Evolutionary conservation across 1,140 invertebrate species (phyloP), one percentile per base, ranked within the genome.

Genomic region (Metaphire vulgaris): DNA sequence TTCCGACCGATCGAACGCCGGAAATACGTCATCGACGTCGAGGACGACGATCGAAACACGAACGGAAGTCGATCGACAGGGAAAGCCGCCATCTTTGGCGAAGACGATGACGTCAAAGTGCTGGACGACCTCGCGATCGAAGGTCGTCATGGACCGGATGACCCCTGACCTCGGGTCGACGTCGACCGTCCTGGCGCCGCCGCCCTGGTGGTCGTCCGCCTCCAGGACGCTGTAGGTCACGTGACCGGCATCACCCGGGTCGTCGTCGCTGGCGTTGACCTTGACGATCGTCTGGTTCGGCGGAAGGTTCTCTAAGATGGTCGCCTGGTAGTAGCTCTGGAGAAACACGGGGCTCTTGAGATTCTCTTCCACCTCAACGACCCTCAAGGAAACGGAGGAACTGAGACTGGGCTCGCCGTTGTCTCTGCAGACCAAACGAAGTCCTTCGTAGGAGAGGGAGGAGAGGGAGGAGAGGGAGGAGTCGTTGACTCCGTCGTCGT

Each of bases 341-440:
- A 91, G 92, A 82, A 95, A 95, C 79, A 91, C 91, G 0, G 92
- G 92, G 34, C 89, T 90, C 34, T 93, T 85, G 84, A 93, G 92
- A 79, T 94, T 92, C 77, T 90, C 91, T 81, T 93, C 92, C 15
- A 88, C 83, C 0, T 93, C 89, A n/a, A 87, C 86, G 2, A 93
- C 88, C 6, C 88, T 87, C 28, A 98, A 88, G 69, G 89, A 89
- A 1, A 90, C 89, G 2, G 75, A 77, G 0, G 81, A 33, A 0
- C 79, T 80, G 75, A 76, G 0, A 72, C 77, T 28, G 1, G 31
- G 56, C 15, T 34, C 41, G 16, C 75, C 75, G 34, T 16, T 32
- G 69, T 76, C 75, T 1, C 26, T 21, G 69, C 75, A 76, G 21
- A 74, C 26, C 6, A 76, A 28, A 0, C 30, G 41, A 6, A 56